Evolutionary conservation across 1,140 invertebrate species (phyloP), one percentile per base, ranked within the genome.

Genomic region (Habropoda laboriosa): DNA sequence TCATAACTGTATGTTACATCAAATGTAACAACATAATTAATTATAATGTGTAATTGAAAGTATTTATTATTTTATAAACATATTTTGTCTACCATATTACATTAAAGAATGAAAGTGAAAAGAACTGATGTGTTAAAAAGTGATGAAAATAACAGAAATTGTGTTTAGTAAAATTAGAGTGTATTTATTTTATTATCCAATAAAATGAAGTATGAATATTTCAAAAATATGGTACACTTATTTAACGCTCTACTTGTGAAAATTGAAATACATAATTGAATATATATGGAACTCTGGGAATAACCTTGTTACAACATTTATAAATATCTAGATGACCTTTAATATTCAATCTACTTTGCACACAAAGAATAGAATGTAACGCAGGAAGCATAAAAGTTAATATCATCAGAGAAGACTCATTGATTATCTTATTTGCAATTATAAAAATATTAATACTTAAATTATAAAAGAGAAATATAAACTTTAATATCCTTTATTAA

Each of bases 251-350:
- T 6, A 2, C 47, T 68, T 47, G 10, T 35, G 13, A 38, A 68
- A 35, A 18, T 51, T 38, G 55, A 24, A 32, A 13, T 38, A 27
- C 51, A 27, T 27, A 70, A 12, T 35, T 53, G n/a, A n/a, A 49
- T 40, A 18, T 24, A 18, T 2, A n/a, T 63, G 3, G 24, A 74
- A 64, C 3, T 64, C 38, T 27, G 16, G 5, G 16, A 32, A 16
- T 53, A 42, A 30, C 21, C 1, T 75, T 42, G 7, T 38, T 58
- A 30, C 21, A 61, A 24, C 38, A 38, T 53, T 74, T 53, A 66
- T 49, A 35, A 73, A 38, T 63, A 60, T 49, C 32, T n/a, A 51
- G n/a, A 63, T 27, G 57, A 63, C 42, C 42, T 73, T 75, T 66
- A 42, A 32, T 55, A 45, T 66, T 38, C 16, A 45, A 40, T 47